These are phyloP conservation scores for Oryzaephilus surinamensis DNA, from an alignment of 1,140 invertebrate species.

Conservation along the genomic window DNA sequence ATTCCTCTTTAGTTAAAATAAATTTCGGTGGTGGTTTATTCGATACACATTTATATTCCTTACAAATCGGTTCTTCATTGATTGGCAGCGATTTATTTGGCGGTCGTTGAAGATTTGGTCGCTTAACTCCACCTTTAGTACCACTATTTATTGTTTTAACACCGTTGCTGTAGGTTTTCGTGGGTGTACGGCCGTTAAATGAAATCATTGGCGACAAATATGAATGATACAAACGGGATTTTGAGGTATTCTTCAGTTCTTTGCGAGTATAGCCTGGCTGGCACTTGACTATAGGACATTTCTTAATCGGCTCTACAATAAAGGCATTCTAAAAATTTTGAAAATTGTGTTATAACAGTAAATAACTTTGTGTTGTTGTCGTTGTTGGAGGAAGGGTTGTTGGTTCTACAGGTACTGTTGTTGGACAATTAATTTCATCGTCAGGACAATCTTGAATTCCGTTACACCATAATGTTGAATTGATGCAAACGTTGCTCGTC, in stretches of 20 bases:
- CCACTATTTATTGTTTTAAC: too few relatives aligned
- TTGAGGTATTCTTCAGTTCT: conserved; percentile 29
- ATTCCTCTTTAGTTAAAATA: conserved; percentile 32
- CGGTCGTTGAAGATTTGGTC: conserved; percentile 4
- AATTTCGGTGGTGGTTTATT: conserved; percentile 33
- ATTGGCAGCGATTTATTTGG: not conserved
- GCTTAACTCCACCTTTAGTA: conserved; percentile 24
- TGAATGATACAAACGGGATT: conserved; percentile 22
- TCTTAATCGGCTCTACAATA: conserved; percentile 7
- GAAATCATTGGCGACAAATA: conserved; percentile 29
- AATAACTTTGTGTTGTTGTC: conserved; percentile 7
- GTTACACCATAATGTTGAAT: conserved; percentile 64
- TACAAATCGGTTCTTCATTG: conserved; percentile 34
- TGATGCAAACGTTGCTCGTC: conserved; percentile 63
- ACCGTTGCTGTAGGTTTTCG: conserved; percentile 10
- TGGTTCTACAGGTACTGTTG: conserved; percentile 4
- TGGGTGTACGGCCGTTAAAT: conserved; percentile 2
- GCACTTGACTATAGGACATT: conserved; percentile 34
- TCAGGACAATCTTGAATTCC: conserved; percentile 73
- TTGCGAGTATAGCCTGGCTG: conserved; percentile 50
- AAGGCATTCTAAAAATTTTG: not conserved
- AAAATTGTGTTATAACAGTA: not conserved
- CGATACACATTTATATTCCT: conserved; percentile 43
- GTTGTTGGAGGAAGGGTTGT: conserved; percentile 2
- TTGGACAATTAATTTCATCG: conserved; percentile 62